These are phyloP conservation scores for Druon quercuslanigerum DNA, from an alignment of 1,140 invertebrate genomes.

Conservation along the genomic window DNA sequence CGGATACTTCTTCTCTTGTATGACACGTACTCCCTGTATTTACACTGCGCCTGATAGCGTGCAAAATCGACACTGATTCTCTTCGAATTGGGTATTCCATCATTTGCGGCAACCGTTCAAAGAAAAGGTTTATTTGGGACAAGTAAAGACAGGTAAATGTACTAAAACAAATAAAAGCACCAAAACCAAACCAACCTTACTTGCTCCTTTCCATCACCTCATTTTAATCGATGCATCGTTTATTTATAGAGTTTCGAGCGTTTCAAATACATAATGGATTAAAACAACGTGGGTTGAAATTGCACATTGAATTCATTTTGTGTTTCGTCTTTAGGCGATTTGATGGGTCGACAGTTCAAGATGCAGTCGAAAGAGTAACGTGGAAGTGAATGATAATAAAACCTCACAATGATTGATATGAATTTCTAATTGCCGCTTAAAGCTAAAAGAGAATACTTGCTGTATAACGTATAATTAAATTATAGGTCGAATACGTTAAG, in stretches of 20 bases:
- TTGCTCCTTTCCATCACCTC: conserved; percentile 9
- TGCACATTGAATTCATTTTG: not conserved
- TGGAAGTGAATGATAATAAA: conserved; percentile 16
- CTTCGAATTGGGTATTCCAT: conserved; percentile 7
- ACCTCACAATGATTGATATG: conserved; percentile 15
- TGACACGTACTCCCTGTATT: conserved; percentile 23
- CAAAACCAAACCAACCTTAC: not conserved
- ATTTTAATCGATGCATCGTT: conserved; percentile 21
- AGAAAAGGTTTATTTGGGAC: conserved; percentile 20
- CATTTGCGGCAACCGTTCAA: not conserved
- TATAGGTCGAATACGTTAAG: not conserved
- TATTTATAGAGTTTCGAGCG: conserved; percentile 15
- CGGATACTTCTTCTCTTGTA: conserved; percentile 18
- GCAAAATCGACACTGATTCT: conserved; percentile 27
- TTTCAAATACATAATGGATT: conserved; percentile 18
- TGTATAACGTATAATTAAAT: conserved; percentile 10
- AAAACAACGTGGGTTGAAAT: not conserved
- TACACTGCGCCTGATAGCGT: conserved; percentile 17
- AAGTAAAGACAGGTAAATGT: not conserved
- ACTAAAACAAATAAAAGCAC: not conserved
- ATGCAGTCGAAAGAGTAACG: not conserved
- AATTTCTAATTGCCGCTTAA: conserved; percentile 21
- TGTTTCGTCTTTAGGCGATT: not conserved
- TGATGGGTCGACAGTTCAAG: not conserved
- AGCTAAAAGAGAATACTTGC: not conserved